A percentile compares a stretch with the other conserved stretches of the same genome.
phyloP scores from a whole-genome alignment of 2,113 vertebrate genomes.

The Myotis brandtii region DNA sequence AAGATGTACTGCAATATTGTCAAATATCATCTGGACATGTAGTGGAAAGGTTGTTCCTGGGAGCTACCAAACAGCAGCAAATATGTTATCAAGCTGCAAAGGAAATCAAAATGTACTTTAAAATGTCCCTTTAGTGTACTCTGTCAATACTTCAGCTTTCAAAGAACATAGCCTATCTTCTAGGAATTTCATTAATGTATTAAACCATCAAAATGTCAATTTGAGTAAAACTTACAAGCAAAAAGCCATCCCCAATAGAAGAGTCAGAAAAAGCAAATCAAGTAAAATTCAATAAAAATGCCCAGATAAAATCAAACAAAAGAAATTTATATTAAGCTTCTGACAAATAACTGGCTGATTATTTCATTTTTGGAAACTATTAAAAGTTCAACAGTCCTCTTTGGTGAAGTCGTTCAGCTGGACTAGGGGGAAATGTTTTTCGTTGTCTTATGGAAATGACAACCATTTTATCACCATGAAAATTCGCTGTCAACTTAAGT shows the following conservation, averaged over 20 bases:
- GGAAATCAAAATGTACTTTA: constrained; percentile 68
- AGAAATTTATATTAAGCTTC: constrained; percentile 57
- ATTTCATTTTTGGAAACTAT: constrained; percentile 67
- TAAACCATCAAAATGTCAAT: constrained; percentile 74
- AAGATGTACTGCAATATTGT: constrained; percentile 26
- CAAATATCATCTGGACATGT: constrained; percentile 55
- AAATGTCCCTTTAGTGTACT: constrained; percentile 61
- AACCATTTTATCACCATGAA: constrained; percentile 30
- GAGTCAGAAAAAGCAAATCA: constrained; percentile 62
- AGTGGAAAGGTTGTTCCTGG: constrained; percentile 3
- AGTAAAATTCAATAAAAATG: constrained; percentile 68
- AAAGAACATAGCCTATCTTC: constrained; percentile 52
- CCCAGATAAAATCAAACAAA: constrained; percentile 66
- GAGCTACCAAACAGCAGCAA: constrained; percentile 61
- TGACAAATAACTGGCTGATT: constrained; percentile 62
- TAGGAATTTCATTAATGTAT: constrained; percentile 70
- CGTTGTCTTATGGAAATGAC: constrained; percentile 11
- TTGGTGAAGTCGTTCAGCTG: constrained; percentile 11
- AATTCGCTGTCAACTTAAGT: not conserved
- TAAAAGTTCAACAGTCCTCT: constrained; percentile 58
- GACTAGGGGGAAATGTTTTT: not conserved
- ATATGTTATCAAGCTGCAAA: constrained; percentile 61
- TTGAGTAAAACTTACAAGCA: constrained; percentile 69
- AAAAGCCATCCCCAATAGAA: constrained; percentile 53
- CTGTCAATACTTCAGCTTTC: constrained; percentile 71